A percentile compares a stretch with the other conserved stretches of the same genome.
These are phyloP conservation scores for Rhea americana DNA, from an alignment of 2,113 vertebrate species.

Conservation along the genomic window DNA sequence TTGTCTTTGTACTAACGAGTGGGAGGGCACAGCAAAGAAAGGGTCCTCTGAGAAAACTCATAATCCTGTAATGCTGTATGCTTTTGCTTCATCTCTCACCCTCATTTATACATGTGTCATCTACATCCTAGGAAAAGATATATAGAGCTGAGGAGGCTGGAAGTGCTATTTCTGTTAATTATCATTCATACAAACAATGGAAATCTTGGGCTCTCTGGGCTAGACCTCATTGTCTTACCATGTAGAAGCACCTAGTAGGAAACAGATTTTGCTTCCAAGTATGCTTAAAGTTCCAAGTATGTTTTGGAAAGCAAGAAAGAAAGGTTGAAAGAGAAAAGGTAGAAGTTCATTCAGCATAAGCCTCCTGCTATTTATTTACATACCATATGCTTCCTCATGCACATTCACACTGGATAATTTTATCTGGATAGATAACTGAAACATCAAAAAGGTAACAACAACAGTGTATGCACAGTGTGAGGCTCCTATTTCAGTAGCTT, in stretches of 20 bases:
- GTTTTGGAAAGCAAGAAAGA: constrained; percentile 2
- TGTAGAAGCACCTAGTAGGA: background rate
- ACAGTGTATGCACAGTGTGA: constrained; percentile 55
- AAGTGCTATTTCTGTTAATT: background rate
- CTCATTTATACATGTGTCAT: background rate
- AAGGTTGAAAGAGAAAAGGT: constrained; percentile 10
- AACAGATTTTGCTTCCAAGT: background rate
- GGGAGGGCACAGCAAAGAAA: background rate
- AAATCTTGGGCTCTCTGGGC: background rate
- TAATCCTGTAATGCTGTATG: background rate
- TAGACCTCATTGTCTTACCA: background rate
- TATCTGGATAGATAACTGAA: constrained; percentile 67
- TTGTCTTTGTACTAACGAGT: background rate
- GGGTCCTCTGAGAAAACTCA: background rate
- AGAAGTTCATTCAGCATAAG: constrained; percentile 33
- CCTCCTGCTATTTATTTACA: constrained; percentile 63
- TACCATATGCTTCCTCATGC: constrained; percentile 58
- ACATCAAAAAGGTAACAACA: constrained; percentile 59
- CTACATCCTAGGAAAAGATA: background rate
- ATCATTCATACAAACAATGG: background rate
- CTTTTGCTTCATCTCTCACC: background rate
- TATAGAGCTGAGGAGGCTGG: background rate
- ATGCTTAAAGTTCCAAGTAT: constrained; percentile 20
- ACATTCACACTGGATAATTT: constrained; percentile 33
- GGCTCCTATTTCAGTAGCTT: constrained; percentile 50